Base-by-base conservation (phyloP, 2,888 invertebrate genomes). In the Metacarcinus magister region DNA sequence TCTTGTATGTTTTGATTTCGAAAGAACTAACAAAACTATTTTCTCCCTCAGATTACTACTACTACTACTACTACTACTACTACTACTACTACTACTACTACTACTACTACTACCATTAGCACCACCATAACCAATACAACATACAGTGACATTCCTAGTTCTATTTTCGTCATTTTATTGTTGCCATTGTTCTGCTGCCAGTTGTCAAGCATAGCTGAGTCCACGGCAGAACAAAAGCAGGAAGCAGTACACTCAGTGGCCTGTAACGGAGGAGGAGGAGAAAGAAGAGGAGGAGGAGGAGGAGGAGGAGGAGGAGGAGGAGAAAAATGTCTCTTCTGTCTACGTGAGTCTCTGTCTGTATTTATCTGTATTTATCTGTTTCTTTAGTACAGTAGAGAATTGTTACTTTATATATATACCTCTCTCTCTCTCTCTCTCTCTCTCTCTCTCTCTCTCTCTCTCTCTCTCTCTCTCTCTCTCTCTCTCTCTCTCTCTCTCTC, bases 51-150 rank as follows among this genome's bases (percentile, higher is more conserved):
- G 39, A 39, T 5, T 91, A 8, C 91, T 91, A 39, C 91, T 91
- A 8, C 91, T 91, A 91, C 91, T 91, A 91, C 91, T 91, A 91
- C 91, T 91, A 91, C 91, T 44, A 43, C 44, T 44, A 91, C 91
- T 44, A 91, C 44, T 16, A 43, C 44, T 28, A 8, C 91, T 91
- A 16, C 91, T 91, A 43, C 91, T 91, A 43, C 91, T 91, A 23
- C 91, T 91, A 91, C 91, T 91, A 91, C 91, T 91, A 91, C 91
- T 91, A 91, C 44, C 44, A 91, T 44, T 44, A 91, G 44, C 44
- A 44, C 46, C 28, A 91, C 91, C 28, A 44, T 23, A 10, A 91
- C 91, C 28, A 91, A 19, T 19, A 44, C 91, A 8, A 90, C 89
- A 67, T 8, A 19, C 2, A n/a, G 0, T n/a, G 7, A 0, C 23